phyloP scores from a whole-genome alignment of 2,113 vertebrate genomes.

The Bufo bufo region DNA sequence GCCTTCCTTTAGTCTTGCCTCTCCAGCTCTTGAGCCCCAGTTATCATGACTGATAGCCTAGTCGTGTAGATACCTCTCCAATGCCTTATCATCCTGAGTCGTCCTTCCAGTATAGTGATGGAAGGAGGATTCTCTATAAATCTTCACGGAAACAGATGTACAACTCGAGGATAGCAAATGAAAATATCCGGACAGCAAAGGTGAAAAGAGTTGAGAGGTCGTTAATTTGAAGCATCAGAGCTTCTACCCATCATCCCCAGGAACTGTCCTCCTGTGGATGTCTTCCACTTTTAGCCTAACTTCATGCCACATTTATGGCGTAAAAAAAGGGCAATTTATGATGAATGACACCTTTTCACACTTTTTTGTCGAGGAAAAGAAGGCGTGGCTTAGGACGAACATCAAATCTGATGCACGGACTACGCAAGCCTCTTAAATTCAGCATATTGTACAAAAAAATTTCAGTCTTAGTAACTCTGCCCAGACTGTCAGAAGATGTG shows the following conservation, averaged over 20 bases:
- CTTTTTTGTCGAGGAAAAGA: too few relatives aligned
- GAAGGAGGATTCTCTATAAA: slow-evolving; percentile 43
- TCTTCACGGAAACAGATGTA: slow-evolving; percentile 45
- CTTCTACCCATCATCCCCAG: slow-evolving; percentile 14
- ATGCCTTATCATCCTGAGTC: slow-evolving; percentile 16
- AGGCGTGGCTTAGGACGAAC: too few relatives aligned
- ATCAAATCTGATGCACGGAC: too few relatives aligned
- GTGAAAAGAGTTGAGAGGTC: slow-evolving; percentile 42
- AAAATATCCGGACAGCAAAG: slow-evolving; percentile 40
- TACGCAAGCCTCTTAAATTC: too few relatives aligned
- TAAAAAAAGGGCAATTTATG: too few relatives aligned
- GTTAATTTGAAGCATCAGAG: slow-evolving; percentile 42
- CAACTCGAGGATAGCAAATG: slow-evolving; percentile 14
- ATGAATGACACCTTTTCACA: too few relatives aligned
- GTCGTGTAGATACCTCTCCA: slow-evolving; percentile 15
- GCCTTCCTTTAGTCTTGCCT: not conserved
- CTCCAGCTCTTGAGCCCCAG: slow-evolving; percentile 32
- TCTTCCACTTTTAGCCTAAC: slow-evolving; percentile 1
- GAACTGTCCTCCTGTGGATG: not conserved
- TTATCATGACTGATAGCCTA: slow-evolving; percentile 41
- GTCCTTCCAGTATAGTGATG: slow-evolving; percentile 27
- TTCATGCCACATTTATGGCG: too few relatives aligned
- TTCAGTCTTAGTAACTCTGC: too few relatives aligned
- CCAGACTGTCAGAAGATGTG: too few relatives aligned
- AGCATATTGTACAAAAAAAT: too few relatives aligned